Evolutionary conservation across 2,113 vertebrate species (phyloP).

Genomic region (Salvator merianae): DNA sequence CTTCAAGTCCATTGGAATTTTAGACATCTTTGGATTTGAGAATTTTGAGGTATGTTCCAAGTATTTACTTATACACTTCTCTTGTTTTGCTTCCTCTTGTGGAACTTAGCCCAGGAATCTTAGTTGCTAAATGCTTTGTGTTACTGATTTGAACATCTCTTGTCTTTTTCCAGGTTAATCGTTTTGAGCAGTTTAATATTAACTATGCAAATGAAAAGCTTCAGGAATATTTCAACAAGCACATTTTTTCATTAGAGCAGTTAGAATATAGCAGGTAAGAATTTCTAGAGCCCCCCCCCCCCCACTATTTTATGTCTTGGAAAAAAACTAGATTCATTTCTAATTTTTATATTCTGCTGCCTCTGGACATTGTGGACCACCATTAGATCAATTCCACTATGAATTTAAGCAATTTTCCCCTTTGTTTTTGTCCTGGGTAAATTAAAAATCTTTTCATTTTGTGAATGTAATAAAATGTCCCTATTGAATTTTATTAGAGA

Average conservation of each 20-base stretch:
- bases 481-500: slow-evolving; percentile 77
- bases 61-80: neutral
- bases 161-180: slow-evolving; percentile 84
- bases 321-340: neutral
- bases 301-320: neutral
- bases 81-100: neutral
- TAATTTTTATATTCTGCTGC: neutral
- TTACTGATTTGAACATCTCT: slow-evolving; percentile 14
- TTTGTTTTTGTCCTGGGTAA: neutral
- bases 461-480: neutral
- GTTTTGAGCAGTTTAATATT: slow-evolving; percentile 98
- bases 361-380: neutral
- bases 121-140: neutral
- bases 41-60: slow-evolving; percentile 89
- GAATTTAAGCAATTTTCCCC: neutral
- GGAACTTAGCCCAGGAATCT: too few relatives aligned
- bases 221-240: slow-evolving; percentile 99
- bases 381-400: neutral
- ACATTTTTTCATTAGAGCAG: slow-evolving; percentile 98
- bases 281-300: neutral
- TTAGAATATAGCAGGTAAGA: slow-evolving; percentile 94
- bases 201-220: slow-evolving; percentile 99
- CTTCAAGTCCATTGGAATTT: slow-evolving; percentile 92
- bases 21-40: slow-evolving; percentile 99
- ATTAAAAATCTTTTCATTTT: neutral